These are phyloP conservation scores for Glyptemys insculpta DNA, from an alignment of 2,797 vertebrate species.

Conservation along the genomic window DNA sequence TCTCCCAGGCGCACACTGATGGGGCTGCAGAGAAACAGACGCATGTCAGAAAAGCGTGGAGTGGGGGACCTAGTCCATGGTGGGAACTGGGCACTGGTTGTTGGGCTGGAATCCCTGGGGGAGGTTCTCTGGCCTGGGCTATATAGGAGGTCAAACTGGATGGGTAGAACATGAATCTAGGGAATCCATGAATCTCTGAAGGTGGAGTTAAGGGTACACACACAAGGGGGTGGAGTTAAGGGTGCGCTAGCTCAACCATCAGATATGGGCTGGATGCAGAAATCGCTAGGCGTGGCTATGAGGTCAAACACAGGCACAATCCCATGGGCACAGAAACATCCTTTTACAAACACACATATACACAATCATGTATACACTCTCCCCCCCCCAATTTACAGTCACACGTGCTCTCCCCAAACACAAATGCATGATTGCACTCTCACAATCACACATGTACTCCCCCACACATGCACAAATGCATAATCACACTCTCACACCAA, in stretches of 20 bases:
- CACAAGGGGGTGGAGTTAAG: not conserved
- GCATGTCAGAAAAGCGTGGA: not conserved
- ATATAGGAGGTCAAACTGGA: too few relatives aligned
- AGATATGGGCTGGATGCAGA: not conserved
- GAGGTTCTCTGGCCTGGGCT: not conserved
- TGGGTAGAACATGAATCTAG: not conserved
- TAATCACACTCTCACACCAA: not conserved
- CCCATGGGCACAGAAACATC: not conserved
- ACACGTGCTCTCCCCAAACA: not conserved
- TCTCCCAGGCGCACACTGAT: constrained; percentile 57
- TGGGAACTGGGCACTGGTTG: not conserved
- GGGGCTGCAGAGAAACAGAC: not conserved
- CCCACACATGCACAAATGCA: not conserved
- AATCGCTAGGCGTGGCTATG: not conserved
- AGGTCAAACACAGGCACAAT: not conserved
- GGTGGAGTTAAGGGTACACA: not conserved
- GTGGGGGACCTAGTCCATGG: not conserved
- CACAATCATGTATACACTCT: not conserved
- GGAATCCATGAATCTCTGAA: not conserved
- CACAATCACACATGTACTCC: too few relatives aligned
- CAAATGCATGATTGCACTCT: not conserved
- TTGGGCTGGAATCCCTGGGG: not conserved
- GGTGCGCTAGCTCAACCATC: not conserved
- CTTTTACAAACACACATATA: not conserved
- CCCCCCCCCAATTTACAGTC: not conserved